Conservation (phyloP, 2,888 invertebrate species). For the Escarpia spicata region DNA sequence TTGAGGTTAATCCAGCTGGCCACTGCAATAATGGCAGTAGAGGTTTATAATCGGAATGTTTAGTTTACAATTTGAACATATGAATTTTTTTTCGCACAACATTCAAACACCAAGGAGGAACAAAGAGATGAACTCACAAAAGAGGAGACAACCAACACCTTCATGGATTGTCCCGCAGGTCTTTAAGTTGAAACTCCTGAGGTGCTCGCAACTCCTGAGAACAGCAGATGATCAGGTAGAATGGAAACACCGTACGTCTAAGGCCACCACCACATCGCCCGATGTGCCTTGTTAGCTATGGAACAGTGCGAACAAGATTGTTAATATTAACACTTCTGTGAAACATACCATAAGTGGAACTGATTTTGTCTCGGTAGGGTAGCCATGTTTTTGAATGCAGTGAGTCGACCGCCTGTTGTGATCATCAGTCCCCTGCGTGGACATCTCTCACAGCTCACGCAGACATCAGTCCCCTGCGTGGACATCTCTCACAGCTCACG, state of each 20-base stretch:
- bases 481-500: not conserved
- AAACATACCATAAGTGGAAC: constrained; percentile 1
- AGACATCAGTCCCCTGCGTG: not conserved
- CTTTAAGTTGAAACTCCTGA: too few species aligned
- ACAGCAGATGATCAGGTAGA: not conserved
- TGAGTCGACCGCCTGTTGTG: not conserved
- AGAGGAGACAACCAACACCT: too few species aligned
- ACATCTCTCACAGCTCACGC: not conserved
- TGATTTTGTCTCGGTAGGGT: not conserved
- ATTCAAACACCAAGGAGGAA: too few species aligned
- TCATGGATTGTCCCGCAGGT: too few species aligned
- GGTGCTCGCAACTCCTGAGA: too few species aligned
- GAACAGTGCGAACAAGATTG: not conserved
- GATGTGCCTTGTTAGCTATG: not conserved
- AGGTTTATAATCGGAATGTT: too few species aligned
- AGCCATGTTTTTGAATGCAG: not conserved
- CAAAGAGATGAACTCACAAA: too few species aligned
- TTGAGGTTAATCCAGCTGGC: too few species aligned
- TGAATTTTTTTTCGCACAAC: too few species aligned
- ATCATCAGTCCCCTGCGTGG: not conserved
- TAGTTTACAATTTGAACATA: too few species aligned
- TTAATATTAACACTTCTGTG: not conserved
- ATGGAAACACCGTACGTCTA: not conserved
- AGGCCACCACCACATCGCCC: not conserved
- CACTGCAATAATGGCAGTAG: too few species aligned